These are phyloP conservation scores for Tinamus major DNA, from an alignment of 2,797 vertebrate genomes.

Conservation along the genomic window DNA sequence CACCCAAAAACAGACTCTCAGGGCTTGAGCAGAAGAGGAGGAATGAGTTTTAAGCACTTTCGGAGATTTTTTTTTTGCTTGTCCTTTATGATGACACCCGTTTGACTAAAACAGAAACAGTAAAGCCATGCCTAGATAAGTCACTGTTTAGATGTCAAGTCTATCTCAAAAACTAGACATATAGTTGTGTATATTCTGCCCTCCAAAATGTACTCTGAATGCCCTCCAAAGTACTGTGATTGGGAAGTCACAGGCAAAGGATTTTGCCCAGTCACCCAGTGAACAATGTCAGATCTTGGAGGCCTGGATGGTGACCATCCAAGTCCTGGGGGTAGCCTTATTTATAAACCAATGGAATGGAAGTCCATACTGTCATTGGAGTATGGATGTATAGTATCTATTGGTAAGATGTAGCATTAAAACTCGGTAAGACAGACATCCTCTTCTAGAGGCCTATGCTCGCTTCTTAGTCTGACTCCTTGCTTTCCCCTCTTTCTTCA, in stretches of 20 bases:
- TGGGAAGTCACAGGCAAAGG: too few relatives aligned
- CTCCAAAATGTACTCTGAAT: background rate
- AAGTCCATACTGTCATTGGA: conserved; percentile 31
- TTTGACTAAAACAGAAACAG: conserved; percentile 41
- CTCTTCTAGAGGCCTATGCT: background rate
- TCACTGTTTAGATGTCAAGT: background rate
- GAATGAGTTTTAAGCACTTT: conserved; percentile 13
- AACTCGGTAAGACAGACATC: background rate
- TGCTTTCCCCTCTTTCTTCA: background rate
- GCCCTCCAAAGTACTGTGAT: too few relatives aligned
- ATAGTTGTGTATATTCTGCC: background rate
- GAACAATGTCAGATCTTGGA: too few relatives aligned
- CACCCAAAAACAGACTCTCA: conserved; percentile 20
- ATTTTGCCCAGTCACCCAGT: too few relatives aligned
- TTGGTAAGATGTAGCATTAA: conserved; percentile 4
- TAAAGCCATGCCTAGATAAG: background rate
- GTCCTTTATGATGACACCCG: conserved; percentile 31
- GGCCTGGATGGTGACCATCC: too few relatives aligned
- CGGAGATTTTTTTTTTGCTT: conserved; percentile 42
- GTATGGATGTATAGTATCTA: background rate
- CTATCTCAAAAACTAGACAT: background rate
- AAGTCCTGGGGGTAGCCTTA: conserved; percentile 53
- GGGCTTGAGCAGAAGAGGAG: background rate
- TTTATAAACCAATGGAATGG: conserved; percentile 64
- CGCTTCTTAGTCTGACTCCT: background rate